These are phyloP conservation scores for Pseudomyrmex dendroicus DNA, from an alignment of 1,140 invertebrate species.

Conservation along the genomic window DNA sequence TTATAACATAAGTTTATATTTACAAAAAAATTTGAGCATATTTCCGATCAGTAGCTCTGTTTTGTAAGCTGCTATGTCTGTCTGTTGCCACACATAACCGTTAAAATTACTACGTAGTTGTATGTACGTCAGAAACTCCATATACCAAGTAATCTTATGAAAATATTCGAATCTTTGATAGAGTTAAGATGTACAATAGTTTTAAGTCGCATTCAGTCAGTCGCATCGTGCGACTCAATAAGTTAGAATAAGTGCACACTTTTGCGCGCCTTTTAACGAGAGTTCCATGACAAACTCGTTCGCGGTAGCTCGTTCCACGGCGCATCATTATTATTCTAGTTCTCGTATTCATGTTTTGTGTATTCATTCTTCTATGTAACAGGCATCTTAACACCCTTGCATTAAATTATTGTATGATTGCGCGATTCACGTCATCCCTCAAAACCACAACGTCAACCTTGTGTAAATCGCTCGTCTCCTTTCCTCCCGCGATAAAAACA, in stretches of 20 bases:
- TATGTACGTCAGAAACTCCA: background rate
- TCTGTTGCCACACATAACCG: background rate
- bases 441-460: slow-evolving; percentile 45
- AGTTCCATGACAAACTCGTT: slow-evolving; percentile 33
- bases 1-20: background rate
- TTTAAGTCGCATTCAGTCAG: background rate
- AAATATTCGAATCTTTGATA: background rate
- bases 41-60: background rate
- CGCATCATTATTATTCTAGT: slow-evolving; percentile 35
- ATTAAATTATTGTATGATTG: slow-evolving; percentile 66
- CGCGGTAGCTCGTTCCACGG: slow-evolving; percentile 29
- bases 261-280: background rate
- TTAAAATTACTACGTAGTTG: slow-evolving; percentile 3
- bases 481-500: background rate
- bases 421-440: slow-evolving; percentile 38
- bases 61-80: background rate
- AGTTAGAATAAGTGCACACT: slow-evolving; percentile 15
- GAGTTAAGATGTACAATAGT: background rate
- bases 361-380: slow-evolving; percentile 30
- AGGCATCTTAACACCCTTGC: background rate
- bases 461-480: background rate
- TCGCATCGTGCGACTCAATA: slow-evolving; percentile 12
- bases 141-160: background rate
- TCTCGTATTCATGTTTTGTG: background rate
- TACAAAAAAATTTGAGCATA: background rate